Percentiles rank a stretch among this genome's conserved stretches.
phyloP scores from a whole-genome alignment of 1,140 invertebrate genomes.

The Drosophila pseudoobscura region DNA sequence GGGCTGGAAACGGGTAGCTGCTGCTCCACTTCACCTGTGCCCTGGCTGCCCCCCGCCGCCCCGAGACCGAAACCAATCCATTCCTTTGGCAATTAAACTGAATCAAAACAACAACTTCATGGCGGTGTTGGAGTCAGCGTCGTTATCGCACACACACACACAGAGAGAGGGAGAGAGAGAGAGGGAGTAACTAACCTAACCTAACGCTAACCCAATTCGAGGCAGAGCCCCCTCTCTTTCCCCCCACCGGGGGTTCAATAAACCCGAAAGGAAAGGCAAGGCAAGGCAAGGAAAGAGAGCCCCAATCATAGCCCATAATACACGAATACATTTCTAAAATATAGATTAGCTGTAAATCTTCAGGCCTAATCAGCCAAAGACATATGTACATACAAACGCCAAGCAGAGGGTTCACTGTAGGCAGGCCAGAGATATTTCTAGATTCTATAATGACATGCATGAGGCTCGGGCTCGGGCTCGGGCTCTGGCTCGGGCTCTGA shows the following conservation, averaged over 20 bases:
- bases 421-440: conserved; percentile 38
- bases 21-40: conserved; percentile 38
- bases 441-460: conserved; percentile 50
- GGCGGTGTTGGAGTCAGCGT: conserved; percentile 11
- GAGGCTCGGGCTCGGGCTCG: background rate
- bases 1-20: conserved; percentile 1
- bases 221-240: conserved; percentile 9
- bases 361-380: conserved; percentile 55
- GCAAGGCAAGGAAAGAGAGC: no score
- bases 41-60: background rate
- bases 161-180: background rate
- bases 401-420: conserved; percentile 7
- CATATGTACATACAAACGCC: conserved; percentile 1
- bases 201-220: conserved; percentile 66
- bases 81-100: conserved; percentile 55
- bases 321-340: conserved; percentile 50
- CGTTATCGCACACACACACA: conserved; percentile 48
- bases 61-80: background rate
- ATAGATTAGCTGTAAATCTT: conserved; percentile 76
- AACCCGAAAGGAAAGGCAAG: conserved; percentile 37
- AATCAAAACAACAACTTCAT: conserved; percentile 47
- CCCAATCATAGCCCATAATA: background rate
- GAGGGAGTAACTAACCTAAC: conserved; percentile 57
- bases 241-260: conserved; percentile 70
- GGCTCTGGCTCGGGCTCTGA: no score